These are phyloP conservation scores for Zosterops hypoxanthus DNA, from an alignment of 2,113 vertebrate genomes.

Conservation along the genomic window DNA sequence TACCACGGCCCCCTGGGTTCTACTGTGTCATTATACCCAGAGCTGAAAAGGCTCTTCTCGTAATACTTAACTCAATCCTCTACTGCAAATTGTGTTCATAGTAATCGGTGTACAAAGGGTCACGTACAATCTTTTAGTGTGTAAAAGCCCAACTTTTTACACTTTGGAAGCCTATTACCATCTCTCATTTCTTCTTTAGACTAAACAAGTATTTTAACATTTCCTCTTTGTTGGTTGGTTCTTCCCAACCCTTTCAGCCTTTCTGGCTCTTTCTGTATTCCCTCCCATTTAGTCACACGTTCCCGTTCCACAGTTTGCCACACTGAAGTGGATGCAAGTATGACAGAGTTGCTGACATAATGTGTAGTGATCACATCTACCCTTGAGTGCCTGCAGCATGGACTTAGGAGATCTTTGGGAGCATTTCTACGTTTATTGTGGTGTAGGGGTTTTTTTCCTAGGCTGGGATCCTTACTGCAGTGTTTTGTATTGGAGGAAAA, in stretches of 20 bases:
- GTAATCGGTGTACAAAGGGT: background rate
- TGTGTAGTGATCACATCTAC: background rate
- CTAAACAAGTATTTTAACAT: background rate
- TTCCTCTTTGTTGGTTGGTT: background rate
- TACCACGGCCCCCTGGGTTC: background rate
- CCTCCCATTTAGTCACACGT: background rate
- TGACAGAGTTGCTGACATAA: fast-evolving
- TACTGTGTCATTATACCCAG: background rate
- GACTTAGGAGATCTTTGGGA: background rate
- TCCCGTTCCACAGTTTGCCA: background rate
- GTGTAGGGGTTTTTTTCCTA: fast-evolving
- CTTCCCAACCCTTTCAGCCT: background rate
- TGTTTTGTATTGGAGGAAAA: background rate
- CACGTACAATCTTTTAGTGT: background rate
- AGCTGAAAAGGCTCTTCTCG: background rate
- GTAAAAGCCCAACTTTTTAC: background rate
- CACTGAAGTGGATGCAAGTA: background rate
- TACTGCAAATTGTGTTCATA: fast-evolving
- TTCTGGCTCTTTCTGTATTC: background rate
- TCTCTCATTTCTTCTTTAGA: background rate
- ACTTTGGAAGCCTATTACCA: background rate
- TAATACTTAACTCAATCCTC: background rate
- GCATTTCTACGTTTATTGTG: background rate
- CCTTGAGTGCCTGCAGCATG: background rate
- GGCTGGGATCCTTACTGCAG: background rate